Base-by-base conservation (phyloP, 2,888 invertebrate species). In the Macrophya alboannulata region DNA sequence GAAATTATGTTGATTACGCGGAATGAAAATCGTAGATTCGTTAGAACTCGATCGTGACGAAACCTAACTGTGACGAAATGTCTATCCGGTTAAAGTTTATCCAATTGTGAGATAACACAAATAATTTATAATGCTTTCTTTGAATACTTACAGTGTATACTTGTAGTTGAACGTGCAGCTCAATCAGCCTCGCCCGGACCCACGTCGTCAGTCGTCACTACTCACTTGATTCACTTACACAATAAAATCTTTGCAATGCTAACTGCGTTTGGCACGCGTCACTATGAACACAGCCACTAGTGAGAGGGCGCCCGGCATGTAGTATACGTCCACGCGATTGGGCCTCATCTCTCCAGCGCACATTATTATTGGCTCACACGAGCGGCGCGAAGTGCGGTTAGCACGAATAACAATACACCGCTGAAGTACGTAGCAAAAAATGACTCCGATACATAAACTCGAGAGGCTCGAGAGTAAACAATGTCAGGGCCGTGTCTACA, bases 381-480 rank as follows among this genome's bases (percentile, higher is more conserved):
- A 59, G 59, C 5, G 59, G 59, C 59, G 59, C 59, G 59, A 59
- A 59, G 9, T 6, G 59, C 59, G 59, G 17, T n/a, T 59, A 59
- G 59, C 15, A 15, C 59, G 59, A 59, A 59, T 59, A 59, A 59
- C 59, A n/a, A 6, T 15, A 59, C 59, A 15, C 59, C 59, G 59
- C 59, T 59, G 59, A 59, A 59, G n/a, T n/a, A n/a, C n/a, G n/a
- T 15, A 59, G 59, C n/a, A n/a, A n/a, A 59, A 59, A 59, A 59
- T 59, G 5, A 59, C 59, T 59, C n/a, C 59, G 59, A 59, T 15
- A 15, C 59, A n/a, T n/a, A n/a, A n/a, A n/a, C n/a, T n/a, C n/a
- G n/a, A n/a, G n/a, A 59, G 15, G 59, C 59, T 59, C 59, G 59
- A 59, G 17, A 9, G 59, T 59, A 59, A n/a, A 59, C 59, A 59